Evolutionary conservation across 1,140 invertebrate genomes (phyloP), one percentile per base, ranked within the genome.

Genomic region (Telenomus remus): DNA sequence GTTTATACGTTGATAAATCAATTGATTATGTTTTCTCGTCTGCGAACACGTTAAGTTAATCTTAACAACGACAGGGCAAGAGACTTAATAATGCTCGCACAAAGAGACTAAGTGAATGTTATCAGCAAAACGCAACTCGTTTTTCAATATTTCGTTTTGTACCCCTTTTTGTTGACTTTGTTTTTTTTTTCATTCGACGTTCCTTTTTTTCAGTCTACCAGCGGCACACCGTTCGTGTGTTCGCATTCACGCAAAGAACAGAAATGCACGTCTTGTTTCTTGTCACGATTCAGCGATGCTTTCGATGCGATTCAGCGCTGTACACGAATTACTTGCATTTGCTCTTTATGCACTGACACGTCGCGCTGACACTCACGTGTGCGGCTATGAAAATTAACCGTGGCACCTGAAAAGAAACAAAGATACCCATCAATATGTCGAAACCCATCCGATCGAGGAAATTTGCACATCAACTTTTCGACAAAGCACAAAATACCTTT

Each of bases 311-410:
- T 61, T 48, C 44, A n/a, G 43, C 46, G 46, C 47, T 6, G 19
- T 51, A 33, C 35, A 11, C 43, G 35, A 70, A 43, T 61, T 37
- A 57, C 11, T 48, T 42, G 34, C 43, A 43, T 49, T 34, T 10
- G 57, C 50, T 61, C 57, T 70, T 61, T 70, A 70, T 70, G 57
- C 57, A 27, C 34, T 37, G 57, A 61, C 57, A 55, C 66, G 44
- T 37, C 34, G 56, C 16, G 35, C 44, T 27, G 49, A 54, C 15
- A 48, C 37, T 68, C 43, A 42, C 48, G 42, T 33, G 46, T 53
- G 54, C 64, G 49, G 27, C 39, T 47, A 39, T 59, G 55, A 68
- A 68, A 59, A 68, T 59, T 35, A 14, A 48, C 51, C 64, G 39
- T 53, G 64, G 59, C 42, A 9, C 37, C 9, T n/a, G 3, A 6